Evolutionary conservation across 1,140 invertebrate genomes (phyloP), one percentile per base, ranked within the genome.

Genomic region (Atta texana): DNA sequence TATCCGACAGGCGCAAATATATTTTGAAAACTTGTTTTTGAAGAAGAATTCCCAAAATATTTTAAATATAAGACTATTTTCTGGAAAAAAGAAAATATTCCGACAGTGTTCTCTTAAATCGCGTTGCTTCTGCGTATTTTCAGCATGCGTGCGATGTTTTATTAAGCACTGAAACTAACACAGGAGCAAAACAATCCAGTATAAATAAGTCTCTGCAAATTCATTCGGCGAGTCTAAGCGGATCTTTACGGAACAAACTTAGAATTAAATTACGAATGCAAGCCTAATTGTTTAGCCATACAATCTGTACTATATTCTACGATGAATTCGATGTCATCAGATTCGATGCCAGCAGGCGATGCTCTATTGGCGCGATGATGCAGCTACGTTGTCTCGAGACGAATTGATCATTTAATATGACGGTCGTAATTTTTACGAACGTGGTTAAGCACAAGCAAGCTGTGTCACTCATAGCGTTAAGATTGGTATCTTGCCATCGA

Each of bases 331-430:
- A 59, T 3, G 66, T 31, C 12, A 49, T 21, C 75, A 14, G 21
- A 44, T 39, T 39, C 34, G 34, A 39, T 39, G 57, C 21, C 3
- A 12, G 31, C 31, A n/a, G 51, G 51, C 34, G 34, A 80, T 21
- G 76, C 39, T 80, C 61, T 21, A 61, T 76, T 76, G 10, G 3
- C 31, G 66, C 12, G 21, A 51, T 12, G n/a, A 14, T 34, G 39
- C 44, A 44, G 5, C 61, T 49, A 34, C 31, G 77, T 88, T 89
- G 86, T 77, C 72, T 85, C 78, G 61, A 72, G 68, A 18, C 55
- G 75, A 88, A 88, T 89, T 72, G 87, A 68, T 89, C 72, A 59
- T 89, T 81, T 88, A 88, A 89, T 74, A 80, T 53, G 55, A 74
- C 68, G 59, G 59, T 86, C 87, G 68, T 88, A 89, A 88, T 16